Evolutionary conservation across 2,113 vertebrate species (phyloP).

Genomic region (Burhinus bistriatus): DNA sequence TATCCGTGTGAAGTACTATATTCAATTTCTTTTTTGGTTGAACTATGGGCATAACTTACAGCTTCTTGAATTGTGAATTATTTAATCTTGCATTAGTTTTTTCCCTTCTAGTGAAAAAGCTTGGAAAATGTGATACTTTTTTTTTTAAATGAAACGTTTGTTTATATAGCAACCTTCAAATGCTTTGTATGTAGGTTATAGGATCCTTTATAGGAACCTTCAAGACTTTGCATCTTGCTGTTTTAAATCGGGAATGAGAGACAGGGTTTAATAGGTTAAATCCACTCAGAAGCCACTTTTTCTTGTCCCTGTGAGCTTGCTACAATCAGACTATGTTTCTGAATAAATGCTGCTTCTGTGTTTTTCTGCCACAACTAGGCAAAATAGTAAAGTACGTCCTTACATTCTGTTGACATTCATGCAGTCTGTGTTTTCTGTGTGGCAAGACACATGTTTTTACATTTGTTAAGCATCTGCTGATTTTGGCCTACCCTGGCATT

Average conservation of each 20-base stretch:
- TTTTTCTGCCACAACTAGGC: not conserved
- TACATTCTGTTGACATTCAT: rapidly evolving
- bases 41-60: not conserved
- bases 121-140: not conserved
- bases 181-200: not conserved
- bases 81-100: not conserved
- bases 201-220: not conserved
- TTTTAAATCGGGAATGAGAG: not conserved
- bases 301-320: not conserved
- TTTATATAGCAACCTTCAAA: not conserved
- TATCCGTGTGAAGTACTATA: rapidly evolving
- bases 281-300: not conserved
- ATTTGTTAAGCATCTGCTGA: not conserved
- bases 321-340: not conserved
- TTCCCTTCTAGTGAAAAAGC: not conserved
- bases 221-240: not conserved
- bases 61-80: not conserved
- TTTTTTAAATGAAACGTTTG: not conserved
- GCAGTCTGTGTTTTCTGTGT: not conserved
- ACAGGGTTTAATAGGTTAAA: not conserved
- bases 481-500: not conserved
- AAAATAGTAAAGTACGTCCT: not conserved
- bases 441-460: not conserved
- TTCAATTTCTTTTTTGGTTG: not conserved
- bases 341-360: not conserved